phyloP scores from a whole-genome alignment of 2,113 vertebrate species.

The Gallinago jamesoni region DNA sequence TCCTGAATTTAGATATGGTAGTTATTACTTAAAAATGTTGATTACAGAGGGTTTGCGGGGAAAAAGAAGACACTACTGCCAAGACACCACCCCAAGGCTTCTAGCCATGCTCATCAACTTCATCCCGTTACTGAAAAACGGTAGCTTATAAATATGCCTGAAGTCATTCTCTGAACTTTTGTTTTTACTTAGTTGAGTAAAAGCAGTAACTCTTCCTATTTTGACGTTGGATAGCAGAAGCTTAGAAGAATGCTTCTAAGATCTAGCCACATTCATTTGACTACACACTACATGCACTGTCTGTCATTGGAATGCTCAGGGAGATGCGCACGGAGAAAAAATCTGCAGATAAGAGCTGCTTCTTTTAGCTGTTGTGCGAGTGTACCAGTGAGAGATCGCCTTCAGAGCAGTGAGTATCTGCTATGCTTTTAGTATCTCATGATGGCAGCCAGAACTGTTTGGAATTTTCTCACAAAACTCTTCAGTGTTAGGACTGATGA shows the following conservation, averaged over 20 bases:
- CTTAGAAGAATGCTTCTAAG: background rate
- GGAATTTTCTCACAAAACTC: background rate
- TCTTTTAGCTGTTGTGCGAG: background rate
- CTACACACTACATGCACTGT: background rate
- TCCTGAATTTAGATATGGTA: background rate
- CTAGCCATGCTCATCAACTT: background rate
- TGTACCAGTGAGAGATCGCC: background rate
- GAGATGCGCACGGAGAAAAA: background rate
- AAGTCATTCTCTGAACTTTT: background rate
- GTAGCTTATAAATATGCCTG: background rate
- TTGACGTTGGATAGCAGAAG: background rate
- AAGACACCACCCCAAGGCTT: background rate
- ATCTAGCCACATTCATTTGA: background rate
- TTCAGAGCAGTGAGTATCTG: background rate
- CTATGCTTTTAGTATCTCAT: background rate
- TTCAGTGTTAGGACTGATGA: background rate
- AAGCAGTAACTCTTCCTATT: background rate
- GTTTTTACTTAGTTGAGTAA: background rate
- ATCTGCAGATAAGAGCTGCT: background rate
- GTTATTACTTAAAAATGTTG: background rate
- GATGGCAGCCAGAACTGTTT: background rate
- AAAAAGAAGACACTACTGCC: background rate
- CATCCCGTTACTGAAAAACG: background rate
- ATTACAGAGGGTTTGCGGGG: background rate
- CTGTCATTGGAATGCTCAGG: background rate